These are phyloP conservation scores for Corythucha ciliata DNA, from an alignment of 2,888 invertebrate genomes.

Conservation along the genomic window DNA sequence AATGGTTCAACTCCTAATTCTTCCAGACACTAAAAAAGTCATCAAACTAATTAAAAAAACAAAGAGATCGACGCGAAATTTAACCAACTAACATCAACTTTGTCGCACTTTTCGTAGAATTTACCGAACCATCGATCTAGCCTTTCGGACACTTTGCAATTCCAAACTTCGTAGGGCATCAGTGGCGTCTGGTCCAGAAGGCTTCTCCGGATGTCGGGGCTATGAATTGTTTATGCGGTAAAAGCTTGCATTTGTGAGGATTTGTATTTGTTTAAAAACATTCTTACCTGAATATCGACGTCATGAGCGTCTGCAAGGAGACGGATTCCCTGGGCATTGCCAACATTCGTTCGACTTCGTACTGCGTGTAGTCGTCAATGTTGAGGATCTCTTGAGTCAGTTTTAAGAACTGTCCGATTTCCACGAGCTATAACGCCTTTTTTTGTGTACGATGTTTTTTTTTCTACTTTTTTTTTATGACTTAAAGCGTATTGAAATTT, in stretches of 20 bases:
- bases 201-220: conserved; percentile 40
- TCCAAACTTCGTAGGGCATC: conserved; percentile 52
- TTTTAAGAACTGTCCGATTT: conserved; percentile 49
- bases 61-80: conserved; percentile 5
- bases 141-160: conserved; percentile 44
- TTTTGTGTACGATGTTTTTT: no score
- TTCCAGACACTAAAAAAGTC: background rate
- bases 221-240: conserved; percentile 30
- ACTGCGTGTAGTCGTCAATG: conserved; percentile 48
- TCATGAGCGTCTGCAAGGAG: conserved; percentile 48
- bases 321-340: conserved; percentile 48
- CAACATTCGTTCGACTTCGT: conserved; percentile 50
- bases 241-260: background rate
- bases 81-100: conserved; percentile 38
- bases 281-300: conserved; percentile 45
- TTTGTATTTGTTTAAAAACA: conserved; percentile 5
- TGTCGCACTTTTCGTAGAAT: conserved; percentile 42
- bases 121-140: conserved; percentile 47
- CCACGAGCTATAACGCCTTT: conserved; percentile 45
- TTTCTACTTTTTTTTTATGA: no score
- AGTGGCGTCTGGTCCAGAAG: conserved; percentile 44
- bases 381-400: conserved; percentile 46
- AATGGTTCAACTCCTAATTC: no score
- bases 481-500: no score
- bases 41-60: background rate